Percentiles rank a stretch among this genome's conserved stretches.
These are phyloP conservation scores for Drosophila kikkawai DNA, from an alignment of 1,140 invertebrate species.

Conservation along the genomic window DNA sequence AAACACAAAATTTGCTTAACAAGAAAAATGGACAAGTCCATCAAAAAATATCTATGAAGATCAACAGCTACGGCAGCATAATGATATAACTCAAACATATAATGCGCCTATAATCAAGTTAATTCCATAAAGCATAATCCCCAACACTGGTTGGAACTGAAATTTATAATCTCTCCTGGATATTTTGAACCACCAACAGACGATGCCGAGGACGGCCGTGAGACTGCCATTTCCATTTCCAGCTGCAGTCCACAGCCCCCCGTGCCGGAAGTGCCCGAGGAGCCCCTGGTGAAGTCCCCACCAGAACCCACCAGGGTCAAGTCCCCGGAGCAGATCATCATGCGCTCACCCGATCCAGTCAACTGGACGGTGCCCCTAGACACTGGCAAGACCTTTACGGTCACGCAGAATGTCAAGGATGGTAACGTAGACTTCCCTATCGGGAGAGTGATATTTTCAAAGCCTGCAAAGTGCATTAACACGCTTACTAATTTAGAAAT, in stretches of 20 bases:
- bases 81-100: conserved; percentile 55
- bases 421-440: conserved; percentile 88
- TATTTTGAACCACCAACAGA: conserved; percentile 72
- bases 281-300: conserved; percentile 93
- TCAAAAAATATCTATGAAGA: conserved; percentile 32
- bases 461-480: background rate
- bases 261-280: conserved; percentile 85
- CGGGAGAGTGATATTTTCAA: background rate
- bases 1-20: conserved; percentile 75
- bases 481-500: background rate
- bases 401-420: conserved; percentile 95
- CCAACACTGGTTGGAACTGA: background rate
- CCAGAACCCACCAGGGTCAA: conserved; percentile 96
- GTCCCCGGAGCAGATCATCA: conserved; percentile 95
- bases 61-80: conserved; percentile 62
- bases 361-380: conserved; percentile 97
- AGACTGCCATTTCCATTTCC: conserved; percentile 83
- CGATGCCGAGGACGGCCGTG: conserved; percentile 80
- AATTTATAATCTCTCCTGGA: conserved; percentile 42
- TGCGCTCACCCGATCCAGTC: conserved; percentile 95
- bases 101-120: conserved; percentile 60
- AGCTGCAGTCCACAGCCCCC: conserved; percentile 84
- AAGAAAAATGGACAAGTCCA: conserved; percentile 33
- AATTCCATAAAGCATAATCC: conserved; percentile 10
- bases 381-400: conserved; percentile 96